Conservation (phyloP, 2,797 vertebrate genomes). For the Poecilia velifera region DNA sequence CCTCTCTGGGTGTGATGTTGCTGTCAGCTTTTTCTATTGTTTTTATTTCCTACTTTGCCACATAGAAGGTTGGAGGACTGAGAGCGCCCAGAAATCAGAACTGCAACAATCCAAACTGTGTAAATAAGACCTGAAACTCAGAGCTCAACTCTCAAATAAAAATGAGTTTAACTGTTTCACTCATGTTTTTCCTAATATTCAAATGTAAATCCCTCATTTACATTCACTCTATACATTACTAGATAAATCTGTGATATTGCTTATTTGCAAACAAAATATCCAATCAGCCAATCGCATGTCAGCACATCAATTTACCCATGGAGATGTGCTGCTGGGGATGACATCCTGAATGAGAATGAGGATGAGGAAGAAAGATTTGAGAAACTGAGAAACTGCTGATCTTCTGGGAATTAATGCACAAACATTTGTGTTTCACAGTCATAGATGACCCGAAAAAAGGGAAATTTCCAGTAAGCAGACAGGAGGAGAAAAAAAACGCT, state of each 20-base stretch:
- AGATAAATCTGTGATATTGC: background rate
- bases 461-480: background rate
- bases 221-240: background rate
- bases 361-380: background rate
- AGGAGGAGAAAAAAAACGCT: background rate
- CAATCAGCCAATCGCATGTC: background rate
- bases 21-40: conserved; percentile 60
- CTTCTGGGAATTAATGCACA: background rate
- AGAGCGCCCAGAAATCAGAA: conserved; percentile 40
- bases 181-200: conserved; percentile 26
- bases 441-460: background rate
- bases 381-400: background rate
- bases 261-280: background rate
- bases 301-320: background rate
- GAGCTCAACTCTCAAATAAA: conserved; percentile 73
- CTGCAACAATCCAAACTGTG: conserved; percentile 39
- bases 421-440: background rate
- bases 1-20: conserved; percentile 43
- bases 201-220: background rate
- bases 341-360: background rate
- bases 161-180: conserved; percentile 61
- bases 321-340: background rate
- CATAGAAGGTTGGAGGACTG: conserved; percentile 49
- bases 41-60: conserved; percentile 51
- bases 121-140: conserved; percentile 65